Conservation (phyloP, 2,113 vertebrate genomes). For the Campylomormyrus numenius region DNA sequence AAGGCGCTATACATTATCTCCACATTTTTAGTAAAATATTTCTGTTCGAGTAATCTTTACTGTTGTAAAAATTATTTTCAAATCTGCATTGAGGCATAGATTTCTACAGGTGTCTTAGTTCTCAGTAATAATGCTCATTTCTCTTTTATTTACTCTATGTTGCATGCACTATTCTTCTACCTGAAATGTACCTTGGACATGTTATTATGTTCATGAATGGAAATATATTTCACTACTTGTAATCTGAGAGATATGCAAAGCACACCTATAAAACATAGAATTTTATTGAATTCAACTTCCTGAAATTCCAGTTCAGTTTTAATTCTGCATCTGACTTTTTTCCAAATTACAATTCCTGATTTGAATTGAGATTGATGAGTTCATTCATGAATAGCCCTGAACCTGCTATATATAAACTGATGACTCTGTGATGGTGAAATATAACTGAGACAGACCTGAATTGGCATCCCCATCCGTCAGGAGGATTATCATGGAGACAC, state of each 20-base stretch:
- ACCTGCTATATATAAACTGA: neutral
- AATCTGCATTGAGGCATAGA: neutral
- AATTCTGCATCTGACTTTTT: neutral
- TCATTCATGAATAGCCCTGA: neutral
- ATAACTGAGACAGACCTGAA: neutral
- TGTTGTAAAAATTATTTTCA: neutral
- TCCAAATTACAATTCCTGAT: neutral
- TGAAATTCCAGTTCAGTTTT: neutral
- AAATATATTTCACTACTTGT: neutral
- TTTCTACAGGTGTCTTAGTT: neutral
- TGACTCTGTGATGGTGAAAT: neutral
- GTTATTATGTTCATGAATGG: neutral
- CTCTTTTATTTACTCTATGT: neutral
- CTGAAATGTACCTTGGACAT: neutral
- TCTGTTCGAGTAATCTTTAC: neutral
- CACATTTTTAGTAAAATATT: neutral
- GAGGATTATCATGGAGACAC: slow-evolving; percentile 57
- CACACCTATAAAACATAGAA: neutral
- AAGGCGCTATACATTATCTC: neutral
- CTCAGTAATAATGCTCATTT: neutral
- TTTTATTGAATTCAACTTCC: neutral
- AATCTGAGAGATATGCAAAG: neutral
- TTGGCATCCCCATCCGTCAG: slow-evolving; percentile 61
- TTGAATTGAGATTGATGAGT: neutral
- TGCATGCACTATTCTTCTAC: neutral